Base-by-base conservation (phyloP, 2,797 vertebrate genomes). In the Sebastes steindachneri region DNA sequence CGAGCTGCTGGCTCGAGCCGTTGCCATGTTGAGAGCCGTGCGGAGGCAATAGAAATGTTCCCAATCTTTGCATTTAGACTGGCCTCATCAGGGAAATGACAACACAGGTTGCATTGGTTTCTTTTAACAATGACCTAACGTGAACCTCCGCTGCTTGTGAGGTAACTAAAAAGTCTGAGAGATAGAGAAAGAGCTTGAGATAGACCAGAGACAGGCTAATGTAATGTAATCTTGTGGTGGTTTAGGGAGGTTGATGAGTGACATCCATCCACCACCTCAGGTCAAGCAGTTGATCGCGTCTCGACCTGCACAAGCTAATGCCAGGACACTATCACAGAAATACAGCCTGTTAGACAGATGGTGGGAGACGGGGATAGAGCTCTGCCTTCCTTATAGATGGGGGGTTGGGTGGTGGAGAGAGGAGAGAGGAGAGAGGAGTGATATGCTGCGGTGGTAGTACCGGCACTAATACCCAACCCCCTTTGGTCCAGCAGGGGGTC, bases 281-380 rank as follows among this genome's bases (percentile, higher is more conserved):
- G 70, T 77, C 77, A 77, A 84, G 73, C 75, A 64, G 72, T 82
- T 41, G 73, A 86, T 83, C 48, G 15, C 75, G 58, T 64, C 54
- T 77, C 58, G 64, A 83, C 76, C 78, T 51, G 58, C 70, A 67
- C 55, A 63, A 63, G 41, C 41, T 45, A 45, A 45, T 45, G 68
- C 66, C 64, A 51, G 79, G 75, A 84, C 73, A 79, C 69, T 85
- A 77, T 88, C 80, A 54, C 87, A 90, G 83, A 88, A 77, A 84
- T 84, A 53, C 88, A 90, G 89, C 75, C 77, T 87, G 71, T 88
- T 74, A 80, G 89, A 93, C 93, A 95, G 93, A 95, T 93, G 94
- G 92, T 67, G 63, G 83, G 51, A 81, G 86, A 65, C 75, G 60
- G 74, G 25, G 57, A 73, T 19, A 33, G 33, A 75, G 68, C 72